phyloP scores from a whole-genome alignment of 2,888 invertebrate genomes.

The Clusia tigrina region DNA sequence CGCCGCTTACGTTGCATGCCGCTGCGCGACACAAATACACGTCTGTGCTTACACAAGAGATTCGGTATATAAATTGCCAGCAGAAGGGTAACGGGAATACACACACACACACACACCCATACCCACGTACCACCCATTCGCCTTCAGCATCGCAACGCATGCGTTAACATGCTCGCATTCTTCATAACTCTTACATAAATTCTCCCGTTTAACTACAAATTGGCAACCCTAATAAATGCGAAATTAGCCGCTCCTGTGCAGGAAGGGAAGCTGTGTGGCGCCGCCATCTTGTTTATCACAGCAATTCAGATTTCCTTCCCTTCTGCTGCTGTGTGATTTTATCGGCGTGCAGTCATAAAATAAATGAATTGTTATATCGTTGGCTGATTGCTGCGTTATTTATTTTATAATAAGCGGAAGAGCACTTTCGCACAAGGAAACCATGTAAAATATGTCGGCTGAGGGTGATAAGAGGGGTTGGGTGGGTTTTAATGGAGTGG shows the following conservation, averaged over 20 bases:
- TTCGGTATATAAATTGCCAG: conserved; percentile 1
- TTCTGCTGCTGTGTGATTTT: conserved; percentile 29
- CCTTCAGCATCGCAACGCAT: conserved; percentile 6
- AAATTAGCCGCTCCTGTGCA: conserved; percentile 45
- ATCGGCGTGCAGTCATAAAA: conserved; percentile 54
- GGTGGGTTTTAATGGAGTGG: too few species aligned
- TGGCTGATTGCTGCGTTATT: conserved; percentile 54
- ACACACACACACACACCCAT: too few species aligned
- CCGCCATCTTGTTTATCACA: conserved; percentile 25
- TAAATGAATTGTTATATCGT: conserved; percentile 62
- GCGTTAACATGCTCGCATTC: conserved; percentile 11
- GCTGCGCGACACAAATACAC: conserved; percentile 3
- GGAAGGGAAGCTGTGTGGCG: conserved; percentile 27
- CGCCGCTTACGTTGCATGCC: neutral
- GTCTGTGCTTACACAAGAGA: neutral
- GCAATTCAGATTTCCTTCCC: conserved; percentile 24
- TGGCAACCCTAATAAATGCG: conserved; percentile 49
- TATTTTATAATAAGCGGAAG: conserved; percentile 22
- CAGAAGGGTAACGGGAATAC: neutral
- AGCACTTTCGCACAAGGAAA: conserved; percentile 11
- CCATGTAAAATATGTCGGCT: conserved; percentile 8
- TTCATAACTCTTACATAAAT: conserved; percentile 18
- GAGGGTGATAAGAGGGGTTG: neutral
- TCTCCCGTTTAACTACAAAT: conserved; percentile 38
- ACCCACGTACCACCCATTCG: too few species aligned